These are phyloP conservation scores for Pelecanoides urinatrix DNA, from an alignment of 2,113 vertebrate genomes.

Conservation along the genomic window DNA sequence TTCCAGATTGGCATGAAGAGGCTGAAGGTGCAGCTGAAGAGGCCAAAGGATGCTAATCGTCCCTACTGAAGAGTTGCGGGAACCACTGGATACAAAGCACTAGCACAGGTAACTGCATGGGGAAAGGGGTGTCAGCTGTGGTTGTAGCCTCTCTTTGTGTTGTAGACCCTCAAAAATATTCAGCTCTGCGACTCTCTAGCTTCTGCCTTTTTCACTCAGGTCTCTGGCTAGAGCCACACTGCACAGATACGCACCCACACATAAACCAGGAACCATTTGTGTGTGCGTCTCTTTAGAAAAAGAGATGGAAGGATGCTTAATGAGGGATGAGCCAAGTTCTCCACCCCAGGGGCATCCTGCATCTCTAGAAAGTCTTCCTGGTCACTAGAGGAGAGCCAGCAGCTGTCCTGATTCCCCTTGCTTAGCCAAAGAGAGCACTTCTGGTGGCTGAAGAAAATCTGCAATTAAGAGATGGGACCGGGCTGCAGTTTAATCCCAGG, in stretches of 20 bases:
- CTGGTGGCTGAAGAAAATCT: not conserved
- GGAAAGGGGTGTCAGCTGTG: constrained; percentile 33
- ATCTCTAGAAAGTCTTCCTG: not conserved
- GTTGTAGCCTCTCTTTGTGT: constrained; percentile 40
- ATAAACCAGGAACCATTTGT: not conserved
- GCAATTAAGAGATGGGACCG: not conserved
- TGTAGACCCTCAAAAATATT: constrained; percentile 4
- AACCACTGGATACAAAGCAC: constrained; percentile 74
- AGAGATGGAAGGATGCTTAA: constrained; percentile 22
- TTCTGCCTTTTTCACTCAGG: constrained; percentile 39
- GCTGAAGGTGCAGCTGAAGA: constrained; percentile 99
- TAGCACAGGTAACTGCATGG: constrained; percentile 81
- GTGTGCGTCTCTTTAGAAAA: not conserved
- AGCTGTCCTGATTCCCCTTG: not conserved
- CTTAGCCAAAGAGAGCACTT: not conserved
- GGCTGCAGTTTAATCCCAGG: not conserved
- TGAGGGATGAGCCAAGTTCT: not conserved
- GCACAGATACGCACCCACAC: not conserved
- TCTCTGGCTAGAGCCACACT: constrained; percentile 8
- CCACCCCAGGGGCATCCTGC: not conserved
- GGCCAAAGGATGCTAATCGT: constrained; percentile 98
- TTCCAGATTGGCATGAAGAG: constrained; percentile 99
- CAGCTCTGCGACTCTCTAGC: constrained; percentile 19
- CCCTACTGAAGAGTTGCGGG: constrained; percentile 87
- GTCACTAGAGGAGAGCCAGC: not conserved